Evolutionary conservation across 1,140 invertebrate species (phyloP), one percentile per base, ranked within the genome.

Genomic region (Drosophila aff.): DNA sequence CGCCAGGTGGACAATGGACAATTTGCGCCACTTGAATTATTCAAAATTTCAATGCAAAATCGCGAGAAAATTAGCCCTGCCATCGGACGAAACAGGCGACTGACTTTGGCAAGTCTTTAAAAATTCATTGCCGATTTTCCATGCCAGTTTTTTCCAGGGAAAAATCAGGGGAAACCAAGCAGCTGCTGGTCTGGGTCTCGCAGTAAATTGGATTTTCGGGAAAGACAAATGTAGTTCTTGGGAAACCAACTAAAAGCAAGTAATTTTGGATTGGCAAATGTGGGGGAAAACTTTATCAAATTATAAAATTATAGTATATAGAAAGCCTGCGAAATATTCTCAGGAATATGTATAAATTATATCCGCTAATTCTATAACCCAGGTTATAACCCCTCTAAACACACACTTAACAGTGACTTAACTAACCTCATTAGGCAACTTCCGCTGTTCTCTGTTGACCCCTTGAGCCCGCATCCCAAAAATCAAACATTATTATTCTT

Each of bases 21-120:
- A 82, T 87, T 89, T 89, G 61, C 65, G 66, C 55, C 73, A 78
- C 65, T 52, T 89, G 50, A 89, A 89, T 89, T 79, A 90, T 89
- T 78, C 44, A 82, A 69, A 84, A 68, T 84, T 78, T 89, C 65
- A 84, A 63, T 76, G 66, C 47, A 84, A 90, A 89, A 90, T 89
- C 77, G 81, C 85, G 81, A 90, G 66, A 90, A 81, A 89, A 90
- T 90, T 79, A 84, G 74, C 76, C 53, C 40, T 33, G 46, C 61
- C 52, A 49, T 38, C 66, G 26, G 59, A 18, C 5, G 57, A 49
- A 50, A 16, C 31, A 40, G 52, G 15, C 69, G 21, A 62, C 66
- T 50, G 52, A 66, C 79, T 72, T 66, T 63, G 43, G 53, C 57
- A 52, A 79, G 49, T 68, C 46, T 52, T 82, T 62, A 71, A 69